Base-by-base conservation (phyloP, 2,888 invertebrate species). In the Folsomia manolachei region DNA sequence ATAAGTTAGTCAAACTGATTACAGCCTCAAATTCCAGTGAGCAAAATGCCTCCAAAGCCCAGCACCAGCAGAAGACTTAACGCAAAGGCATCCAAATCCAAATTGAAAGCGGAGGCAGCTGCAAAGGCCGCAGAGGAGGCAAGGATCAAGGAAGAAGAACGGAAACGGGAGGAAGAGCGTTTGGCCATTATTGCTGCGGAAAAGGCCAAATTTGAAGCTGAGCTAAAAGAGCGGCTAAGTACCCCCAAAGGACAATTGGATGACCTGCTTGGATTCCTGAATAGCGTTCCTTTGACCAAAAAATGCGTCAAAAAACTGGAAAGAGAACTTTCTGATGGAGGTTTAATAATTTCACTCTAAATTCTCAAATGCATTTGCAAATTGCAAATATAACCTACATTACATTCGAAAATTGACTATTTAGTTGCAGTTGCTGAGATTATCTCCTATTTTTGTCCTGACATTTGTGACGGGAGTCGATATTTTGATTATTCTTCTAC, bases 271-370 rank as follows among this genome's bases (percentile, higher is more conserved):
- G 24, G 26, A 39, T 75, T 73, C 73, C 18, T 75, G 0, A 63
- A 51, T 11, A 68, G 67, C 27, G 51, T 73, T 56, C 75, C 75
- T 18, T 60, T 75, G 27, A 70, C 73, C 0, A 56, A 71, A 2
- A 21, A 25, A 11, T 66, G 63, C 56, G 39, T 68, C 7, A 62
- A 64, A 2, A 61, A 69, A n/a, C 23, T 75, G 26, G 75, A 75
- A 11, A 27, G 75, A 52, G 64, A 64, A 1, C 73, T 75, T 25
- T 75, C 75, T 1, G 73, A 73, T 62, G 75, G 75, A 39, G 71
- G 75, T 75, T 52, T 24, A 11, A 62, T 24, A 62, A 62, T n/a
- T 19, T 51, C 51, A 18, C 60, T n/a, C 23, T 64, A n/a, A 27
- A 64, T 26, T 21, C 18, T 21, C 19, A 24, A 67, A 7, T 23